Conservation (phyloP, 2,888 invertebrate species). For the Drosophila kambysellisi region DNA sequence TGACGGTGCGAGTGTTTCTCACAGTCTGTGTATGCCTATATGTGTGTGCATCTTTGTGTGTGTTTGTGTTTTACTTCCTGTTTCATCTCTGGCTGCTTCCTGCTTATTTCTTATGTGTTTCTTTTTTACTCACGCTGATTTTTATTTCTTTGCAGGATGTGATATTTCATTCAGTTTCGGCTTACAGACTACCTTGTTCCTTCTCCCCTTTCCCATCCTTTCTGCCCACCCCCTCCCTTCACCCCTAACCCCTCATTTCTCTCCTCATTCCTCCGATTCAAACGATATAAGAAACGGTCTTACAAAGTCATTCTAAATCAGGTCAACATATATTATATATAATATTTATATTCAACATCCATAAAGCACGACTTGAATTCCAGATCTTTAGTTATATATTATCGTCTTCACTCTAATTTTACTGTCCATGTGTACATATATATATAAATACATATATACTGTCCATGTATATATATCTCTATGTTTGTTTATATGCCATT, state of each 20-base stretch:
- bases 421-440: background rate
- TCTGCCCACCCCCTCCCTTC: background rate
- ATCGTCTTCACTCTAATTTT: too few species aligned
- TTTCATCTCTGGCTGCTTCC: conserved; percentile 69
- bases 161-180: conserved; percentile 71
- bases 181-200: conserved; percentile 50
- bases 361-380: background rate
- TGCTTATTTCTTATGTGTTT: conserved; percentile 68
- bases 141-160: conserved; percentile 77
- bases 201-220: background rate
- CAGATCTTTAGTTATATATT: background rate
- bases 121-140: conserved; percentile 72
- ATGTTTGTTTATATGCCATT: too few species aligned
- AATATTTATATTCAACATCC: background rate
- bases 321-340: background rate
- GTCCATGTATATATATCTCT: too few species aligned
- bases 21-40: conserved; percentile 16
- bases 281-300: conserved; percentile 33
- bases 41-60: conserved; percentile 26
- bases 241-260: fast-evolving
- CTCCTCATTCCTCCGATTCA: background rate
- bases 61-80: conserved; percentile 61
- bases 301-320: background rate
- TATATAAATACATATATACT: background rate
- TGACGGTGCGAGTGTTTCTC: conserved; percentile 63